Evolutionary conservation across 2,113 vertebrate genomes (phyloP).

Genomic region (Rhinoptilus africanus): DNA sequence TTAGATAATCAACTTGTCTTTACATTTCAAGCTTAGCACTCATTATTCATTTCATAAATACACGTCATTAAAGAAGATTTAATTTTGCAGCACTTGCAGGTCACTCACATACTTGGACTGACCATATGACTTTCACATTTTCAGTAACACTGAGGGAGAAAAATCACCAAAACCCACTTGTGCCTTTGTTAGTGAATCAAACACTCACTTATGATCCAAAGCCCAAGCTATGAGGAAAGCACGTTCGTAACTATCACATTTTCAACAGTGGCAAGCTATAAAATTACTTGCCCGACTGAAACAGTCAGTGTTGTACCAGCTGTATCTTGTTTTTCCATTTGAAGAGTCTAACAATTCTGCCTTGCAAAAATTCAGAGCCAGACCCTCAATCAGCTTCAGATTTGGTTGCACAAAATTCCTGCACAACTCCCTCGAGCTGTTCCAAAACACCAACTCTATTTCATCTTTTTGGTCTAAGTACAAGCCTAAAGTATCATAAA

Average conservation of each 20-base stretch:
- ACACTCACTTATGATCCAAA: not conserved
- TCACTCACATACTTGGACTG: not conserved
- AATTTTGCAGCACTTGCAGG: not conserved
- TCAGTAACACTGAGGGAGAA: not conserved
- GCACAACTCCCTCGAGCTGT: not conserved
- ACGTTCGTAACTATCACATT: not conserved
- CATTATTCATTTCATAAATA: not conserved
- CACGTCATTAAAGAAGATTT: not conserved
- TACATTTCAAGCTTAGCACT: not conserved
- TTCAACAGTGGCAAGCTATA: not conserved
- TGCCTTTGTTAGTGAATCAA: not conserved
- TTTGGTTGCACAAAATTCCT: not conserved
- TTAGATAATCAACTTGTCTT: not conserved
- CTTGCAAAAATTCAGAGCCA: constrained; percentile 3
- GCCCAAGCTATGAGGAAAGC: not conserved
- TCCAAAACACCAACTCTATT: constrained; percentile 10
- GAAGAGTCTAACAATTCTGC: not conserved
- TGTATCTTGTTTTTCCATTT: not conserved
- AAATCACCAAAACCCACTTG: not conserved
- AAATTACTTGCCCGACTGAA: not conserved
- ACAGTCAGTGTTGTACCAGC: not conserved
- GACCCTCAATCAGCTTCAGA: not conserved
- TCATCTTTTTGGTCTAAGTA: not conserved
- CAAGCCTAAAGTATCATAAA: not conserved
- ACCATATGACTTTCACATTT: not conserved